Base-by-base conservation (phyloP, 2,797 vertebrate species). In the Myripristis jacobus region DNA sequence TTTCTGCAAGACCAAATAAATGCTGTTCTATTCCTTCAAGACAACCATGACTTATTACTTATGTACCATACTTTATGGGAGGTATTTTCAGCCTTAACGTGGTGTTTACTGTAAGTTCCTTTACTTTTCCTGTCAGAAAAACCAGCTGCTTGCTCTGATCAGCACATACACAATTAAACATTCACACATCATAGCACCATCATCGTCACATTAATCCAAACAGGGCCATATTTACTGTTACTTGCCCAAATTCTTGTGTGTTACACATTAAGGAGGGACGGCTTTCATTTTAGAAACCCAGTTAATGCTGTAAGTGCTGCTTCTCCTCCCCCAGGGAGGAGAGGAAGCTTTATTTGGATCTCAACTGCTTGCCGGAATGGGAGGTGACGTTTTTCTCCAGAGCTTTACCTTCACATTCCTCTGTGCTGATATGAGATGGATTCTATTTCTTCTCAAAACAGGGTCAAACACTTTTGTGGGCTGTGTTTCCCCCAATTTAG, bases 151-250 rank as follows among this genome's bases (percentile, higher is more conserved):
- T 43, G 41, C 16, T 15, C 2, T 57, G 31, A 19, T 57, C 29
- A 36, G n/a, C 31, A 12, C 31, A 11, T 53, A 54, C 18, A n/a
- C n/a, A 56, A n/a, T 56, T 19, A 56, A 13, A 15, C 22, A 38
- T 38, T 36, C 54, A 57, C 54, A 56, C n/a, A 36, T 36, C 34
- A 36, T 56, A 38, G 18, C 54, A 56, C 19, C 54, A 22, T 19
- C 54, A 36, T 56, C 31, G 13, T 56, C 38, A 38, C 21, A 56
- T n/a, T 38, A 36, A 25, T 36, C 10, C 4, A 19, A 34, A 18
- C 36, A 18, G 6, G 36, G 36, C 3, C 21, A 22, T 9, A 21
- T 31, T 22, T 38, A 34, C 36, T 36, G 25, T 57, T 38, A 57
- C 54, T 36, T 19, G n/a, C 54, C 21, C 27, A 22, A 59, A 44